phyloP scores from a whole-genome alignment of 2,797 vertebrate species.

The Coreius guichenoti region DNA sequence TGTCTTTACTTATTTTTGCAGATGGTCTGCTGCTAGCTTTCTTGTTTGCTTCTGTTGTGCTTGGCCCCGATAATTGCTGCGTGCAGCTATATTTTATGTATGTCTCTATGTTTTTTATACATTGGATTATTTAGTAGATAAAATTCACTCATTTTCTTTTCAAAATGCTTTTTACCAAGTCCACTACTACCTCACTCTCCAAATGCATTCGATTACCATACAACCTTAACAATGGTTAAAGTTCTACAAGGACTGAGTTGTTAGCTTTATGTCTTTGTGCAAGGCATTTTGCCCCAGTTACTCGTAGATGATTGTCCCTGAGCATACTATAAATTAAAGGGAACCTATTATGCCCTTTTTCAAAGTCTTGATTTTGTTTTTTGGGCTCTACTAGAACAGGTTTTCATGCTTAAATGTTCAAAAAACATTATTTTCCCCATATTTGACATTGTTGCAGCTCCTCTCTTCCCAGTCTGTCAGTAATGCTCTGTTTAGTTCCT shows the following conservation, averaged over 20 bases:
- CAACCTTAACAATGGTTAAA: neutral
- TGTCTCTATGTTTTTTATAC: neutral
- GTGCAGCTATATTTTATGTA: neutral
- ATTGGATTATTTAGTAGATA: neutral
- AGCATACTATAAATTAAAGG: neutral
- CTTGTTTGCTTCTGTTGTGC: too few relatives aligned
- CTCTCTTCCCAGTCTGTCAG: too few relatives aligned
- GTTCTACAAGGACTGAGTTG: neutral
- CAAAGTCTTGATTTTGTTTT: too few relatives aligned
- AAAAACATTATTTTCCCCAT: neutral
- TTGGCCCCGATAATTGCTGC: too few relatives aligned
- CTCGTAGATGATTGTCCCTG: neutral
- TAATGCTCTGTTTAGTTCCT: too few relatives aligned
- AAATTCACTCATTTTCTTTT: neutral
- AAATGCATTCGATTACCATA: neutral
- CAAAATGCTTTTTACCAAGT: neutral
- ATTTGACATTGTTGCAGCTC: neutral
- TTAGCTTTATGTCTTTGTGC: neutral
- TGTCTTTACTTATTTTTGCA: too few relatives aligned
- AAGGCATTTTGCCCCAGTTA: neutral
- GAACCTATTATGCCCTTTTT: neutral
- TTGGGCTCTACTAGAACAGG: too few relatives aligned
- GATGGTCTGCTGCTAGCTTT: too few relatives aligned
- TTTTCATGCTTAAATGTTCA: neutral
- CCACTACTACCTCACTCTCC: neutral